phyloP scores from a whole-genome alignment of 1,140 invertebrate genomes.

The Drosophila bocqueti region DNA sequence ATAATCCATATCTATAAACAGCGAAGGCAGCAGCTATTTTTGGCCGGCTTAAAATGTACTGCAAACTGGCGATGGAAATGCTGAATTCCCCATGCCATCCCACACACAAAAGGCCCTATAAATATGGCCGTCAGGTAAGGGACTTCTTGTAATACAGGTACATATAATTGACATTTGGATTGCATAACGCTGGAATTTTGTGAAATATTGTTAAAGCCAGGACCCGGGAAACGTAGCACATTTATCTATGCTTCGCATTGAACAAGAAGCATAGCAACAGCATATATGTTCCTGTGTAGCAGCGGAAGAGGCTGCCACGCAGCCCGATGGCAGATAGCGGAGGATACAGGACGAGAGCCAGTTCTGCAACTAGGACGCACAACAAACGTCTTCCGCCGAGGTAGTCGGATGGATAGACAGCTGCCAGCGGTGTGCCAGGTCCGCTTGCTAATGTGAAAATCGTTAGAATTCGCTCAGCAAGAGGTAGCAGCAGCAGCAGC shows the following conservation, averaged over 20 bases:
- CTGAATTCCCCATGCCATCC: neutral
- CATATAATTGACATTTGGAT: constrained; percentile 19
- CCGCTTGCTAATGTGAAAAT: constrained; percentile 74
- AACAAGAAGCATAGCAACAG: neutral
- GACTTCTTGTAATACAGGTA: constrained; percentile 2
- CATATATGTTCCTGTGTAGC: constrained; percentile 14
- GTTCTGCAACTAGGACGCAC: constrained; percentile 52
- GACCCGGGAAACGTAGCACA: neutral
- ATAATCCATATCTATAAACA: constrained; percentile 28
- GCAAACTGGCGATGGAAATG: constrained; percentile 9
- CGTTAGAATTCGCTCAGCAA: constrained; percentile 68
- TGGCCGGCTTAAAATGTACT: constrained; percentile 24
- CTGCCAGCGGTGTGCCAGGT: constrained; percentile 29
- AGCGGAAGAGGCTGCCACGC: constrained; percentile 65
- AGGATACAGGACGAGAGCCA: constrained; percentile 16
- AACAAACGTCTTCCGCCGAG: constrained; percentile 60
- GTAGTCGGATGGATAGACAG: constrained; percentile 75
- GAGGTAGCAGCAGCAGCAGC: constrained; percentile 6
- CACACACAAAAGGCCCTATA: constrained; percentile 8
- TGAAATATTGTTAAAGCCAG: constrained; percentile 34
- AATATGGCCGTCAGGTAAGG: constrained; percentile 16
- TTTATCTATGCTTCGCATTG: constrained; percentile 35
- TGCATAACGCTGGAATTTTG: constrained; percentile 3
- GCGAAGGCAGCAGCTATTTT: constrained; percentile 26
- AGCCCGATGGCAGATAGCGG: constrained; percentile 29